Base-by-base conservation (phyloP, 2,888 invertebrate genomes). In the Meta bourneti region DNA sequence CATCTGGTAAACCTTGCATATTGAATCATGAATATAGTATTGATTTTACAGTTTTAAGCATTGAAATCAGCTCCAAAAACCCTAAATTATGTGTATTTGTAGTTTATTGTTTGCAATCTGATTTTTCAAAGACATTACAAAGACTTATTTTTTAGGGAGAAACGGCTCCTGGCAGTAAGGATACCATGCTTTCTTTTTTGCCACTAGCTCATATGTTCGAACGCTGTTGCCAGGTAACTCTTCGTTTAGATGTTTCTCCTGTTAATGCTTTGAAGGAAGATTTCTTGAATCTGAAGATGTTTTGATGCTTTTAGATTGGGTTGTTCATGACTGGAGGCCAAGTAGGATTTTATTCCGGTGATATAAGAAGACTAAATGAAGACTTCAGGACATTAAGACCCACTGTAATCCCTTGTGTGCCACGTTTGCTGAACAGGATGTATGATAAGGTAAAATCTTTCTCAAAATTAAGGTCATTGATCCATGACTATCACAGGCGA, bases 151-250 rank as follows among this genome's bases (percentile, higher is more conserved):
- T 85, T 0, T 54, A 93, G 93, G 98, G 98, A n/a, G 98, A 98
- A 94, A 97, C 98, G 95, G 96, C 96, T 93, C 97, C 98, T 11
- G 93, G 92, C 92, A 96, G 96, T 93, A 96, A 96, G 93, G 98
- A 98, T 95, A 96, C 97, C 92, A 97, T 98, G 97, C 97, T 99
- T 94, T 99, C 99, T 93, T 99, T 99, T 95, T 96, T 99, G 94
- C 99, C 99, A 0, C 95, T 99, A 94, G 99, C 99, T 11, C 99
- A 99, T 95, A 99, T 99, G 98, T 96, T 99, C 94, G 99, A 99
- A 95, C 96, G 99, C 93, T 98, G 98, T 95, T 98, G 98, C 95
- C 98, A 98, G 96, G 94, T 94, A 93, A 87, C 88, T 52, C 54
- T 20, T 13, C 34, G 19, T 19, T 75, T 61, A 13, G 52, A n/a